phyloP scores from a whole-genome alignment of 2,113 vertebrate species.

The Mellivora capensis region DNA sequence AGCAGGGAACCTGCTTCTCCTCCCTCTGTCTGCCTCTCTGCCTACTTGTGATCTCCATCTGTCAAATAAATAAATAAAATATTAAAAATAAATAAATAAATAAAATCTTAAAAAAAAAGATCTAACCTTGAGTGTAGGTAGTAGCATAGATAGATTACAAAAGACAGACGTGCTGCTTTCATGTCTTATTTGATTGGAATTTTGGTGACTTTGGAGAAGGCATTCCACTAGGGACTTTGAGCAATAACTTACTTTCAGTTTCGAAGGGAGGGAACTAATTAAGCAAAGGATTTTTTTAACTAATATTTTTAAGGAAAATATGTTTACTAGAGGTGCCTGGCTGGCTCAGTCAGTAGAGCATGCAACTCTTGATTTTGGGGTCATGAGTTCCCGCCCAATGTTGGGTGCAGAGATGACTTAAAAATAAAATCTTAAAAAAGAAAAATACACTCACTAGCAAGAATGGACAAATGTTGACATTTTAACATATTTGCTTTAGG shows the following conservation, averaged over 20 bases:
- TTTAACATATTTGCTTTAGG: neutral
- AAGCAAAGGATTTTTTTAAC: neutral
- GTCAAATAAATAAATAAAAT: no score
- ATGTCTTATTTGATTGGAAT: neutral
- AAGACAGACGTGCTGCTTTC: neutral
- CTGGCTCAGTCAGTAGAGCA: neutral
- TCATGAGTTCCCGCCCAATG: no score
- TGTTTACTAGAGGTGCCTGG: neutral
- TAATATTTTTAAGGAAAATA: neutral
- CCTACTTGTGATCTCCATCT: no score
- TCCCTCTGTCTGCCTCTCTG: no score
- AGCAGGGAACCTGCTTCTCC: no score
- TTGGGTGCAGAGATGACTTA: neutral
- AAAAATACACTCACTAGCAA: neutral
- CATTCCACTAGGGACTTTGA: neutral
- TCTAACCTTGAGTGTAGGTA: neutral
- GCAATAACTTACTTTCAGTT: slow-evolving; percentile 26
- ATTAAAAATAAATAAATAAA: no score
- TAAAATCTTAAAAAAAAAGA: neutral
- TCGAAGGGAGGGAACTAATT: neutral
- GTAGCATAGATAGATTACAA: neutral
- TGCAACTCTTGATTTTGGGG: neutral
- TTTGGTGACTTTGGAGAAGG: neutral
- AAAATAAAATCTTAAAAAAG: neutral
- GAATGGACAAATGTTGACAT: neutral